Evolutionary conservation across 2,888 invertebrate species (phyloP), one percentile per base, ranked within the genome.

Genomic region (Orgyia antiqua): DNA sequence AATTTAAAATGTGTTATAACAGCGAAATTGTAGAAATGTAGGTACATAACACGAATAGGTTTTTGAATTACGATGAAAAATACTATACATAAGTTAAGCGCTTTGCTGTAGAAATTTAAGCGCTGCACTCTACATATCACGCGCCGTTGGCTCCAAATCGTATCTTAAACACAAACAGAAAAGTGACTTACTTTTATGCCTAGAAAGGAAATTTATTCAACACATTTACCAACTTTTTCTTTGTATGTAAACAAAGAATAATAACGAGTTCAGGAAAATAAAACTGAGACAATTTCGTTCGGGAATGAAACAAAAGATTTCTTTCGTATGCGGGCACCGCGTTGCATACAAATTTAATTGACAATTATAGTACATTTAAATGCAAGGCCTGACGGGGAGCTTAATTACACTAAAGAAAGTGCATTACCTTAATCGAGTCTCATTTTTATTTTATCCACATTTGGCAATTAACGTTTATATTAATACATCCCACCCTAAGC

Each of bases 311-410:
- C 29, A 38, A 49, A 41, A 37, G 30, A 27, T 18, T 37, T 40
- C 39, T 10, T 27, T 39, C 18, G 44, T 45, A 53, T 58, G 51
- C 58, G 30, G 23, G 36, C 12, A 33, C 31, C 56, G 56, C 58
- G 38, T 38, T 45, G 53, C 56, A 62, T 67, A 75, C 73, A 75
- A 82, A 78, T 77, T 75, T 63, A 67, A 73, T 68, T 63, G 64
- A 55, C 53, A 58, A 75, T 78, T 75, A 70, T 56, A 55, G 59
- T 54, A 71, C 70, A 80, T 84, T 84, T 79, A 80, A 83, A 84
- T 84, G 82, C 83, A 82, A 79, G 79, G 65, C 70, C 52, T 58
- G 66, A 44, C 57, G 53, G 51, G 60, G 51, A 58, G 52, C 51
- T 68, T 70, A 75, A 78, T 79, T 77, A 77, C 68, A 65, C 65